phyloP scores from a whole-genome alignment of 1,140 invertebrate genomes.

The Caerostris darwini region DNA sequence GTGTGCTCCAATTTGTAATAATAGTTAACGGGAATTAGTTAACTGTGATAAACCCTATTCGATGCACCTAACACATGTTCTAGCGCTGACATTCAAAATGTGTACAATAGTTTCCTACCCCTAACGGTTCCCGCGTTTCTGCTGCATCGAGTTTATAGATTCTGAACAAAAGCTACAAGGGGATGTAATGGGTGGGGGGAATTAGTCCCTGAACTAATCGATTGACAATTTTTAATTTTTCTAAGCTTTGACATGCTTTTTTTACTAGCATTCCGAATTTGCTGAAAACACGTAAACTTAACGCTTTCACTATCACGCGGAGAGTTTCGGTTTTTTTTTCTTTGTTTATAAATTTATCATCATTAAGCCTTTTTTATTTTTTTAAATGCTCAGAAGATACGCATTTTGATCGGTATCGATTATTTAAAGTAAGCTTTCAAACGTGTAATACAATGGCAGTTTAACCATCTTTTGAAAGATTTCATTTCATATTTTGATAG shows the following conservation, averaged over 20 bases:
- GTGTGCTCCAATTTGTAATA: slow-evolving; percentile 56
- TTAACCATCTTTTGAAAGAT: slow-evolving; percentile 48
- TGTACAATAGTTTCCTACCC: slow-evolving; percentile 13
- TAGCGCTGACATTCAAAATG: slow-evolving; percentile 10
- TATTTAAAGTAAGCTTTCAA: slow-evolving; percentile 78
- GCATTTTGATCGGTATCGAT: slow-evolving; percentile 78
- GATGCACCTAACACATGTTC: slow-evolving; percentile 11
- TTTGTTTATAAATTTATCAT: slow-evolving; percentile 76
- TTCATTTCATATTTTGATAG: slow-evolving; percentile 16
- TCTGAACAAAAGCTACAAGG: slow-evolving; percentile 74
- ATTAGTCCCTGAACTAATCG: slow-evolving; percentile 75
- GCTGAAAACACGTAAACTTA: slow-evolving; percentile 8
- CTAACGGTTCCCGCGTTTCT: slow-evolving; percentile 70
- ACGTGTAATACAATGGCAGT: slow-evolving; percentile 75
- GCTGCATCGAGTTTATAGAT: slow-evolving; percentile 75
- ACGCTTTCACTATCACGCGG: not conserved
- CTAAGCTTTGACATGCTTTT: not conserved
- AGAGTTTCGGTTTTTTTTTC: not conserved
- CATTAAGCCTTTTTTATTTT: slow-evolving; percentile 76
- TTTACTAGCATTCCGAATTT: not conserved
- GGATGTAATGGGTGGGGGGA: slow-evolving; percentile 73
- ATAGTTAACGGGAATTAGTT: slow-evolving; percentile 36
- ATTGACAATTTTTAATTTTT: slow-evolving; percentile 76
- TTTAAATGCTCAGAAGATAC: slow-evolving; percentile 77
- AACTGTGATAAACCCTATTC: not conserved